phyloP scores from a whole-genome alignment of 2,797 vertebrate genomes.

The Enteromius viviparus region DNA sequence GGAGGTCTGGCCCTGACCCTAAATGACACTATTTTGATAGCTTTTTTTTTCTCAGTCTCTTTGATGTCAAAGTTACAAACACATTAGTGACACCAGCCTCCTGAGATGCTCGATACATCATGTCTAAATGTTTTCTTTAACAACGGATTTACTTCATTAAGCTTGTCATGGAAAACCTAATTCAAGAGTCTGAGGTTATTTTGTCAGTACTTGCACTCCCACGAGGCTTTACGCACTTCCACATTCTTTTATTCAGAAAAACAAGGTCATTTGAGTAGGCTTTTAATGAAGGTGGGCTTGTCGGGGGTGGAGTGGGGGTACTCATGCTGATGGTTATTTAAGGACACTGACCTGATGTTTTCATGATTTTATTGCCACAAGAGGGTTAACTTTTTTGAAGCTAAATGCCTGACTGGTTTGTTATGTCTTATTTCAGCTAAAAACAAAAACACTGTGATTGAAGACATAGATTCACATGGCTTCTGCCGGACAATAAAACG shows the following conservation, averaged over 20 bases:
- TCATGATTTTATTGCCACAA: background rate
- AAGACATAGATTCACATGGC: slow-evolving; percentile 13
- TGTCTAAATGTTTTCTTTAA: slow-evolving; percentile 28
- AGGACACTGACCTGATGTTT: slow-evolving; percentile 18
- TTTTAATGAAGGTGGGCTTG: slow-evolving; percentile 21
- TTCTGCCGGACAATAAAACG: slow-evolving; percentile 17
- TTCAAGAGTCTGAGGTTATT: slow-evolving; percentile 37
- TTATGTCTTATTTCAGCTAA: background rate
- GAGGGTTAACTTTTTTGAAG: background rate
- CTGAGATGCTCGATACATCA: background rate
- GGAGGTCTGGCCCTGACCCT: slow-evolving; percentile 68
- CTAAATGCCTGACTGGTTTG: slow-evolving; percentile 20
- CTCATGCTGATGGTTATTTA: background rate
- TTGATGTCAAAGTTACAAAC: slow-evolving; percentile 21
- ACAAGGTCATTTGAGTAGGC: slow-evolving; percentile 42
- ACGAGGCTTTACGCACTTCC: slow-evolving; percentile 46
- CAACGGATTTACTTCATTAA: slow-evolving; percentile 51
- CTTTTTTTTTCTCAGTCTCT: slow-evolving; percentile 41
- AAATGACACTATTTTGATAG: slow-evolving; percentile 67
- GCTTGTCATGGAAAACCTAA: slow-evolving; percentile 31
- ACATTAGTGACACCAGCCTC: background rate
- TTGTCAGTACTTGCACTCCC: slow-evolving; percentile 27
- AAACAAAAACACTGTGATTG: slow-evolving; percentile 18
- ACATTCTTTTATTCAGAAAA: slow-evolving; percentile 50
- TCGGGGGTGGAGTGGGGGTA: background rate